Evolutionary conservation across 1,140 invertebrate genomes (phyloP).

Genomic region (Zaprionus africanus): DNA sequence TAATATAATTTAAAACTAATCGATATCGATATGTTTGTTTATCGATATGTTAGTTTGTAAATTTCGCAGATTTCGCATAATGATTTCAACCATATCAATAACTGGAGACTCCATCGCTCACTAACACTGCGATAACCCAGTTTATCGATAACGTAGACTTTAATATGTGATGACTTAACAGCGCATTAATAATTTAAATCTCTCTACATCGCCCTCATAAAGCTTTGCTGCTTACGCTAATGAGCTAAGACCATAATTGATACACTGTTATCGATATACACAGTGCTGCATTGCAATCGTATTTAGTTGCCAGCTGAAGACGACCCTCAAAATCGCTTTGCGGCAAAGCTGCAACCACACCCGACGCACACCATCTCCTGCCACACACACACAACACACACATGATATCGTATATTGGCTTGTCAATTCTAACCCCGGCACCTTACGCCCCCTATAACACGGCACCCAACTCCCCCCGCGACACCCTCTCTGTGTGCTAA

Average conservation of each 20-base stretch:
- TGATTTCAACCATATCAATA: too few relatives aligned
- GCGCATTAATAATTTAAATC: neutral
- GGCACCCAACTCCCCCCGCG: too few relatives aligned
- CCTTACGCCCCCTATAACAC: neutral
- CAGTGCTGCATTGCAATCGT: neutral
- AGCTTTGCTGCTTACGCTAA: neutral
- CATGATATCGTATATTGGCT: neutral
- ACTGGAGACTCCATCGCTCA: too few relatives aligned
- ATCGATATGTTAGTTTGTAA: neutral
- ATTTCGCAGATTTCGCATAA: too few relatives aligned
- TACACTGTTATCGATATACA: constrained; percentile 6
- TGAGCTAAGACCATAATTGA: neutral
- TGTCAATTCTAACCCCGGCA: constrained; percentile 3
- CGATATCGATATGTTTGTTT: too few relatives aligned
- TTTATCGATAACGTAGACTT: neutral
- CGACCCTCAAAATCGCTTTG: neutral
- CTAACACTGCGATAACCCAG: too few relatives aligned
- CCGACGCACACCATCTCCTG: neutral
- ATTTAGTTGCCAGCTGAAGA: neutral
- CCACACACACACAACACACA: neutral
- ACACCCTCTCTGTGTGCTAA: neutral
- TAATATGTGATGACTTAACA: neutral
- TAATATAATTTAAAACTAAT: neutral
- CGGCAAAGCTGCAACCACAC: neutral
- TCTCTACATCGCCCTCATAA: neutral